Evolutionary conservation across 2,797 vertebrate species (phyloP), one percentile per base, ranked within the genome.

Genomic region (Botia almorhae): DNA sequence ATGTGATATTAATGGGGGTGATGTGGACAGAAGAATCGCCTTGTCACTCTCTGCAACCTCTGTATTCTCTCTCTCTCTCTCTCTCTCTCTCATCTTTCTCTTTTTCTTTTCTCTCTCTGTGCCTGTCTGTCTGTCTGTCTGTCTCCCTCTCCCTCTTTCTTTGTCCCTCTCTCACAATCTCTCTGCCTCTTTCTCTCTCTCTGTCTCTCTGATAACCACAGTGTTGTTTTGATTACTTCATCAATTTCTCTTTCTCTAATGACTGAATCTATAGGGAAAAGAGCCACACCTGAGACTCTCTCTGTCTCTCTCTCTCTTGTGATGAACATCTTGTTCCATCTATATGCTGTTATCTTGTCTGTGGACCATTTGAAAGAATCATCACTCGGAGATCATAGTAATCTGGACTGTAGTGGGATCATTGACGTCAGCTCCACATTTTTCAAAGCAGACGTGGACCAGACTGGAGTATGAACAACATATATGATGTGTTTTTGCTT

Each of bases 201-300:
- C 23, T 74, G n/a, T 72, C 39, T 33, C 14, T 67, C 50, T 80
- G 21, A 16, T 50, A 29, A 56, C 69, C 23, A 7, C 17, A 65
- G 17, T 72, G 13, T 17, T 10, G 16, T n/a, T n/a, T 14, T 80
- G 64, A 77, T 68, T 55, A 76, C 50, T 76, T 69, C 16, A 69
- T 77, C 75, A 1, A 67, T 55, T 68, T 39, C 56, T 71, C 43
- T 43, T 11, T 7, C 43, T 78, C 46, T 70, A 50, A 78, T 51
- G 26, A 36, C 17, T 36, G 17, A 78, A 61, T 70, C 43, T 14
- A 64, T 64, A 36, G 10, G 63, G 56, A 12, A 19, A 21, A 61
- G 58, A 74, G 26, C 6, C 29, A 64, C 61, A 67, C 7, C 73
- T 48, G 11, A 39, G 61, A 19, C 16, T 0, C 48, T 63, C 36